phyloP scores from a whole-genome alignment of 2,113 vertebrate genomes.

The human region GRCh38 chr7:79730501-79731000 shows the following conservation, averaged over 20 bases:
- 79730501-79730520: too few relatives aligned
- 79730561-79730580: too few relatives aligned
- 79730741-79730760: neutral
- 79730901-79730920: neutral
- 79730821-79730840: neutral
- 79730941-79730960: neutral
- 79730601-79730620: too few relatives aligned
- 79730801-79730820: neutral
- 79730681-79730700: neutral
- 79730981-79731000: too few relatives aligned
- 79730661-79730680: neutral
- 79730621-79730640: neutral
- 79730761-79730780: neutral
- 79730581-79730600: too few relatives aligned
- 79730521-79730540: too few relatives aligned
- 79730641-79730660: neutral
- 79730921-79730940: neutral
- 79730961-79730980: neutral
- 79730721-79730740: neutral
- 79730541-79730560: too few relatives aligned
- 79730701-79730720: neutral
- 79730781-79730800: neutral
- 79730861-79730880: neutral
- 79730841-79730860: slow-evolving; percentile 17
- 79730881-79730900: neutral